Evolutionary conservation across 2,797 vertebrate species (phyloP).

Genomic region (Cottoperca gobio): DNA sequence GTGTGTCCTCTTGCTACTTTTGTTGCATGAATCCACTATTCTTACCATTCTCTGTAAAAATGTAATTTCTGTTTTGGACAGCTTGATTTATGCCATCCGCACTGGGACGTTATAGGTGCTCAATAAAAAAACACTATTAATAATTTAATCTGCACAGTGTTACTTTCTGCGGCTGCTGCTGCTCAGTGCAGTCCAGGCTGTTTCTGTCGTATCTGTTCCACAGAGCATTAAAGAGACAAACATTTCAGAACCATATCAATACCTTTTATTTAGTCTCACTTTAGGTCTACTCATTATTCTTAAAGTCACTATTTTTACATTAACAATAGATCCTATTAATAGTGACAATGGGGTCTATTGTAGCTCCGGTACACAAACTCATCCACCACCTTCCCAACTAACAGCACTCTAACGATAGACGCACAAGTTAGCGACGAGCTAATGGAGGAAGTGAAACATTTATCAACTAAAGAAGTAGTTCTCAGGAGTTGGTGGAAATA

Average conservation of each 20-base stretch:
- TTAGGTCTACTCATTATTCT: not conserved
- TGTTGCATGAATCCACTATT: slow-evolving; percentile 36
- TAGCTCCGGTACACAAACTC: too few relatives aligned
- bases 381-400: too few relatives aligned
- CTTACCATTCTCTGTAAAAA: slow-evolving; percentile 36
- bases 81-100: slow-evolving; percentile 62
- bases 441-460: too few relatives aligned
- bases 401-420: too few relatives aligned
- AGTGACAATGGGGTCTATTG: too few relatives aligned
- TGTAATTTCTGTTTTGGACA: slow-evolving; percentile 56
- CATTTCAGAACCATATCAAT: not conserved
- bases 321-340: too few relatives aligned
- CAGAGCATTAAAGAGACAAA: not conserved
- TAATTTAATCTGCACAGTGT: slow-evolving; percentile 66
- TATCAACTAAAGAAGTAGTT: too few relatives aligned
- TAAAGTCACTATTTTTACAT: not conserved
- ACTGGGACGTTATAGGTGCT: slow-evolving; percentile 58
- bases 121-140: slow-evolving; percentile 62
- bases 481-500: too few relatives aligned
- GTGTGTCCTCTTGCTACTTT: not conserved
- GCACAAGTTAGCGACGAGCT: too few relatives aligned
- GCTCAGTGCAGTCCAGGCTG: too few relatives aligned
- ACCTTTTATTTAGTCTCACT: not conserved
- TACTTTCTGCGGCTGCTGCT: slow-evolving; percentile 25
- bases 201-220: too few relatives aligned